Evolutionary conservation across 1,140 invertebrate genomes (phyloP), one percentile per base, ranked within the genome.

Genomic region (Sminthurides bifidus): DNA sequence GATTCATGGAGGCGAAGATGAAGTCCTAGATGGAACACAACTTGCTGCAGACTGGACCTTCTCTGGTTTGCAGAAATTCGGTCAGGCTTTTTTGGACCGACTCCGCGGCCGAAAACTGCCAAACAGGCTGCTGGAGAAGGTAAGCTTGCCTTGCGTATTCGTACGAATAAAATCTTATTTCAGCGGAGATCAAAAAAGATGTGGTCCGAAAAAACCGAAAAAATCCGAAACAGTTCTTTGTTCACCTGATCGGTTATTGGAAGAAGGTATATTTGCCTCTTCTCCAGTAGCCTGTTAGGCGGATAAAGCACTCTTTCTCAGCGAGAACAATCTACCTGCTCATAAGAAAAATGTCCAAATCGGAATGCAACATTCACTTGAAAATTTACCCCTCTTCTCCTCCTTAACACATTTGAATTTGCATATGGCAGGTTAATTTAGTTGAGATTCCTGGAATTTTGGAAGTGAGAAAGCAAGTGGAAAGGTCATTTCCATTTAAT

Each of bases 381-480:
- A n/a, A n/a, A n/a, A n/a, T n/a, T n/a, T n/a, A n/a, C n/a, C n/a
- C 27, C 29, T 51, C 27, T 1, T 27, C 38, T 31, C 19, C 55
- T 1, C 14, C 21, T 35, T 17, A 3, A 27, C 17, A 51, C 27
- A 35, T 19, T 51, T n/a, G 12, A 35, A 35, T 30, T 51, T 49
- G 29, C 27, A 24, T 33, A 21, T 37, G 31, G 31, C 69, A 92
- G 89, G 85, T 93, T 15, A 94, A 92, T 68, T 86, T 96, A 65
- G 87, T 95, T 27, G 92, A 96, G 76, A 94, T 93, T 68, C 92
- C 92, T 49, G 92, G 92, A 54, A 92, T 95, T 65, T 73, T 94
- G 59, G 92, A 95, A 77, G 88, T 92, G 60, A 77, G 87, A 53
- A 92, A 92, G 71, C 87, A 91, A 76, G 85, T 92, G 17, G 91